Evolutionary conservation across 2,888 invertebrate species (phyloP).

Genomic region (Arctia plantaginis): DNA sequence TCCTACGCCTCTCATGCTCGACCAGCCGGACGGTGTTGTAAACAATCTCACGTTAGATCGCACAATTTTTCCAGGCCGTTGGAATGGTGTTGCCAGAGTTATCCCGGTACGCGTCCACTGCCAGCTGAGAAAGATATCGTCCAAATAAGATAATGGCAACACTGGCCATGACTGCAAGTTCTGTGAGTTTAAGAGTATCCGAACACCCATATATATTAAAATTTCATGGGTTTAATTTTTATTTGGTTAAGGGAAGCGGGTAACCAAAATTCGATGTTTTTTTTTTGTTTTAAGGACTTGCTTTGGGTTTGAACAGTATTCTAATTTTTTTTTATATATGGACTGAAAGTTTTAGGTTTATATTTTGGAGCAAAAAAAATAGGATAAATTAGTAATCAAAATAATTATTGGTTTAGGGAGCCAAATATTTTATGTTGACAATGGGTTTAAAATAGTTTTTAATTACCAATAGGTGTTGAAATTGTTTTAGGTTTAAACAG

Average conservation of each 20-base stretch:
- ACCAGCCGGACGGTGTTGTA: conserved; percentile 67
- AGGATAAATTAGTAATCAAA: neutral
- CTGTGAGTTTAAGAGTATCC: neutral
- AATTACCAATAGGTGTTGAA: neutral
- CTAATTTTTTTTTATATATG: neutral
- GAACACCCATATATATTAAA: neutral
- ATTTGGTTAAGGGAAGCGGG: neutral
- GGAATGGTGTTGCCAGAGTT: conserved; percentile 86
- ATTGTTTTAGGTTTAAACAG: neutral
- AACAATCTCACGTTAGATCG: conserved; percentile 73
- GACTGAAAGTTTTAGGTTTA: neutral
- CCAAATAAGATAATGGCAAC: conserved; percentile 12
- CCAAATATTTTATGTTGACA: neutral
- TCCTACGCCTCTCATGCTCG: conserved; percentile 23
- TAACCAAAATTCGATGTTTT: neutral
- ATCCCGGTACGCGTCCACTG: conserved; percentile 87
- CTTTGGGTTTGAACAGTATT: neutral
- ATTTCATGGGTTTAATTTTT: neutral
- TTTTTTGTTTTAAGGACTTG: neutral
- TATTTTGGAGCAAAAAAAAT: neutral
- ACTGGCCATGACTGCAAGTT: conserved; percentile 15
- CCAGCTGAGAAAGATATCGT: conserved; percentile 66
- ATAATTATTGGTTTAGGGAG: neutral
- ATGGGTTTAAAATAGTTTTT: conserved; percentile 6
- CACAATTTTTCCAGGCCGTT: conserved; percentile 84